These are phyloP conservation scores for Pollimyrus isidori DNA, from an alignment of 2,113 vertebrate genomes.

Conservation along the genomic window DNA sequence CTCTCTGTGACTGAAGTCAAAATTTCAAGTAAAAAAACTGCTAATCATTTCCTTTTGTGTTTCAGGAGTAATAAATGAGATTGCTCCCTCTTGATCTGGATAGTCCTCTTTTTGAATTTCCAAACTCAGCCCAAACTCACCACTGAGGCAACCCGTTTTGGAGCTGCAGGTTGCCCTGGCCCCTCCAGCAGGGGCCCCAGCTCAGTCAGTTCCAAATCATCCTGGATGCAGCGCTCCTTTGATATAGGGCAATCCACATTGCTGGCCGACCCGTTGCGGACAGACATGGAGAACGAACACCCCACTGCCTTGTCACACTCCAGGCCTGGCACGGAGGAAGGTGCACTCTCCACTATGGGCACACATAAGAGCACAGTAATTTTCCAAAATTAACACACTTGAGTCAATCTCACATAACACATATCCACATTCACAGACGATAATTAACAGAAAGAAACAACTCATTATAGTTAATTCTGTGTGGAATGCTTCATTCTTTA, in stretches of 20 bases:
- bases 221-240: constrained; percentile 44
- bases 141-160: constrained; percentile 44
- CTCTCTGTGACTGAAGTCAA: background rate
- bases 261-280: constrained; percentile 33
- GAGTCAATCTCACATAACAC: background rate
- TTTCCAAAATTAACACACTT: background rate
- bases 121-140: constrained; percentile 48
- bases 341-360: background rate
- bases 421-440: background rate
- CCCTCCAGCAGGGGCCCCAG: constrained; percentile 67
- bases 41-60: background rate
- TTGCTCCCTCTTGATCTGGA: constrained; percentile 40
- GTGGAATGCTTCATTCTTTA: background rate
- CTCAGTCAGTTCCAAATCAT: constrained; percentile 68
- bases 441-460: background rate
- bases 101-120: background rate
- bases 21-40: background rate
- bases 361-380: background rate
- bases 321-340: background rate
- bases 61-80: constrained; percentile 1
- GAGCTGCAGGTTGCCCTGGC: background rate
- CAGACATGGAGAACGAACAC: constrained; percentile 35
- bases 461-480: background rate
- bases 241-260: constrained; percentile 54
- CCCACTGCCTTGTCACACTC: background rate